phyloP scores from a whole-genome alignment of 2,797 vertebrate genomes.

The Phoeniculus purpureus region DNA sequence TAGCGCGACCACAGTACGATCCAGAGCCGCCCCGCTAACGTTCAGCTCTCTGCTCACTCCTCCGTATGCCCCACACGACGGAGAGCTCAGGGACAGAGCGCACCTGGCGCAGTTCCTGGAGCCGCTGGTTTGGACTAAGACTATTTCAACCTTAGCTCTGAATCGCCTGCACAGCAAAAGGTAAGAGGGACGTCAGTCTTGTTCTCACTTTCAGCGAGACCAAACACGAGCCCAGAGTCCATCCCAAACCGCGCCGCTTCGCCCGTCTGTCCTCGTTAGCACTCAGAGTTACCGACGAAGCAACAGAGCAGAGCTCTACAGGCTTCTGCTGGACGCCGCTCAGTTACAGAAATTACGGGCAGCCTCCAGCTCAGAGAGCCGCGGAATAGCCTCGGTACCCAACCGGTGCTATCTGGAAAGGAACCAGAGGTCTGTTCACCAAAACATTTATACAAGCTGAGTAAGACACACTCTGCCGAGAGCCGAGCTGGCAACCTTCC shows the following conservation, averaged over 20 bases:
- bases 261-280: neutral
- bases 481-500: constrained; percentile 24
- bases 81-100: neutral
- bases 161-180: neutral
- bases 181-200: neutral
- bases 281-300: constrained; percentile 11
- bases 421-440: constrained; percentile 73
- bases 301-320: neutral
- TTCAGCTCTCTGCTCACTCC: neutral
- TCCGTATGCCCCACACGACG: neutral
- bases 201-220: neutral
- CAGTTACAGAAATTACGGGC: neutral
- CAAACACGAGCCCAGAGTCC: neutral
- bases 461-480: constrained; percentile 68
- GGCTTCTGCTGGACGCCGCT: constrained; percentile 23
- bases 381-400: neutral
- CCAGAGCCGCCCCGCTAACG: neutral
- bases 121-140: neutral
- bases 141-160: neutral
- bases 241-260: neutral
- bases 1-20: neutral
- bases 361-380: constrained; percentile 2
- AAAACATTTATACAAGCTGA: constrained; percentile 74
- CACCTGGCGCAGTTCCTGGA: neutral
- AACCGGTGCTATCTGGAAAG: constrained; percentile 55